A percentile compares a stretch with the other conserved stretches of the same genome.
Evolutionary conservation across 1,140 invertebrate genomes (phyloP).

Genomic region (Magallana gigas): DNA sequence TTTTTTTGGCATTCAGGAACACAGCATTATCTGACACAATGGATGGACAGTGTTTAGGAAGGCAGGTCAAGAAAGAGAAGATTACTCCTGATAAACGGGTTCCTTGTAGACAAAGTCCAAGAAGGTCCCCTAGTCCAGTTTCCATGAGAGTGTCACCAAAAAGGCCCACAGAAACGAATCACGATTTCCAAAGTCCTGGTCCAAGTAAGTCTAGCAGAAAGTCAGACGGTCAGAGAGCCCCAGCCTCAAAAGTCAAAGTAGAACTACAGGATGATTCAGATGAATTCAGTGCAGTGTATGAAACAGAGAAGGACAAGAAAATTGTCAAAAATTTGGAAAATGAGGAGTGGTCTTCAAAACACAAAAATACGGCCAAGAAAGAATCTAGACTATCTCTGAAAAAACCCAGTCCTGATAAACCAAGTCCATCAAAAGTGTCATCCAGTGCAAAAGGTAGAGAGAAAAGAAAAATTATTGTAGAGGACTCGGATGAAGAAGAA

Average conservation of each 20-base stretch:
- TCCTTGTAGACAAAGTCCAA: constrained; percentile 36
- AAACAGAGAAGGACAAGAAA: background rate
- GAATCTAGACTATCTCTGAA: background rate
- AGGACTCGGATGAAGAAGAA: constrained; percentile 50
- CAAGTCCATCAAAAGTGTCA: background rate
- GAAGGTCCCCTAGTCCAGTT: constrained; percentile 26
- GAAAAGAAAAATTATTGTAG: constrained; percentile 25
- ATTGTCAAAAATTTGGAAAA: background rate
- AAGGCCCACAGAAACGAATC: background rate
- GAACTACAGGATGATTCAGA: background rate
- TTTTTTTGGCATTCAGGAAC: background rate
- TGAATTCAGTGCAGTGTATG: background rate
- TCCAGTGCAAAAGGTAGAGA: background rate
- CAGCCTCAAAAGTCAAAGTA: constrained; percentile 20
- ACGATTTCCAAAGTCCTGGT: background rate
- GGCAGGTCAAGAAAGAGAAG: constrained; percentile 49
- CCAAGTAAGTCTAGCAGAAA: constrained; percentile 39
- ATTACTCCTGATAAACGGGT: constrained; percentile 26
- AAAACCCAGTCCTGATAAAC: background rate
- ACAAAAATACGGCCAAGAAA: background rate
- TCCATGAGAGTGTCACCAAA: background rate
- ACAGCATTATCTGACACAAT: background rate
- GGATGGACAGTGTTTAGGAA: constrained; percentile 37
- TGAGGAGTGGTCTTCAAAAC: constrained; percentile 17
- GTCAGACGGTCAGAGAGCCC: background rate